A percentile compares a stretch with the other conserved stretches of the same genome.
These are phyloP conservation scores for Probosciger aterrimus DNA, from an alignment of 2,113 vertebrate genomes.

Conservation along the genomic window DNA sequence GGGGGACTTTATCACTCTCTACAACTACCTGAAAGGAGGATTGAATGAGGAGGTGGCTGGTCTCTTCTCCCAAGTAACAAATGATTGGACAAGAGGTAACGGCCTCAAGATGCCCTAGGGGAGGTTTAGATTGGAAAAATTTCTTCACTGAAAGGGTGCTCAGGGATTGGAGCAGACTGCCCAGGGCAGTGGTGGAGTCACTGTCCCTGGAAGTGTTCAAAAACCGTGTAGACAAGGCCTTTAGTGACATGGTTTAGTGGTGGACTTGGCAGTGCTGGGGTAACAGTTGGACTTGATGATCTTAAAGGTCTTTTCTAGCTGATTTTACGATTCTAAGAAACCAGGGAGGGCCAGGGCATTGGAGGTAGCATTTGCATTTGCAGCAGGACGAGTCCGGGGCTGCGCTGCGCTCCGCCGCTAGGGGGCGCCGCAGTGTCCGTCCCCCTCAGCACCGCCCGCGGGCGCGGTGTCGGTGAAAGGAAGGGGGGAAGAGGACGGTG, in stretches of 20 bases:
- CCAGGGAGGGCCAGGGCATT: neutral
- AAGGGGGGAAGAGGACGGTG: neutral
- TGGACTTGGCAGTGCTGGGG: neutral
- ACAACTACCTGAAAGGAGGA: neutral
- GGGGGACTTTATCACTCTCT: neutral
- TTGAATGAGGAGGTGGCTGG: neutral
- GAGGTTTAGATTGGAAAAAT: neutral
- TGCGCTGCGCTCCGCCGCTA: too few species aligned
- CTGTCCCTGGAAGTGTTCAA: neutral
- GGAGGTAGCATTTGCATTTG: rapidly evolving
- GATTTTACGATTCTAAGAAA: neutral
- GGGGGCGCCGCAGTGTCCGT: too few species aligned
- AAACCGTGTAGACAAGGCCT: neutral
- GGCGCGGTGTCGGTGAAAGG: too few species aligned
- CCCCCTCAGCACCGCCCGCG: too few species aligned
- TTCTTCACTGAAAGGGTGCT: neutral
- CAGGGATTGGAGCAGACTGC: neutral
- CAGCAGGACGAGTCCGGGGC: rapidly evolving
- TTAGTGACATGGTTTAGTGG: neutral
- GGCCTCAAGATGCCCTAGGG: neutral
- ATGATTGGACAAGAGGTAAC: neutral
- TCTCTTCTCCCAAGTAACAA: neutral
- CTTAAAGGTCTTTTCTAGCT: neutral
- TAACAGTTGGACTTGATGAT: neutral
- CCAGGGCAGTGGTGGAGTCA: neutral